Base-by-base conservation (phyloP, 2,797 vertebrate species). In the Poliocrania exsul region DNA sequence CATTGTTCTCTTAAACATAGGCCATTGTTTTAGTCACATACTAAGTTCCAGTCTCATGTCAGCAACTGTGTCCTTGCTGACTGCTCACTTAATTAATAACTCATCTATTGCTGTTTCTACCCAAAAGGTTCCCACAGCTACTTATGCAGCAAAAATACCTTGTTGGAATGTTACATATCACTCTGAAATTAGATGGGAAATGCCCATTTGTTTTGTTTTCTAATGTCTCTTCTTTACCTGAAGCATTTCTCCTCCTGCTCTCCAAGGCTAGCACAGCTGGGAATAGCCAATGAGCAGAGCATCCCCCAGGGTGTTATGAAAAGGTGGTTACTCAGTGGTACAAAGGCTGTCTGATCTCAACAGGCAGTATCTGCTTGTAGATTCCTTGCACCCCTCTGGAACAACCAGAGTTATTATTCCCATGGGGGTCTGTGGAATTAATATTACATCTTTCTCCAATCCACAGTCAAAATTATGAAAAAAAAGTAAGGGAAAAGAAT, bases 401-500 rank as follows among this genome's bases (percentile, higher is more conserved):
- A n/a, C 3, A n/a, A 67, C 2, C 31, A 16, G 9, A 10, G 2
- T 4, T 4, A 8, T 4, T 62, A 49, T 13, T 25, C 31, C 20
- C 23, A 16, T 2, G 16, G 11, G 13, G 2, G 0, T 12, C 2
- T 2, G 40, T 42, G 40, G 20, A 58, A 46, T 50, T 15, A 31
- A 12, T 16, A 33, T 7, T 31, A 12, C 62, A 21, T 4, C 72
- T n/a, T 72, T 31, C 15, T 25, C 17, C 23, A 60, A 29, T 5
- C 13, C 14, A 10, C 5, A 29, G 20, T 23, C 4, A 56, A 57
- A 79, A 64, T 8, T 8, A 28, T 9, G 5, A 21, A 60, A 64
- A 24, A 60, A 64, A 73, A 1, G 1, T 6, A 9, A 19, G 1
- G 2, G 4, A 15, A 66, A 64, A 18, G 1, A 40, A 11, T 9